A percentile compares a stretch with the other conserved stretches of the same genome.
Conservation (phyloP, 2,888 invertebrate genomes). For the Prenolepis imparis region DNA sequence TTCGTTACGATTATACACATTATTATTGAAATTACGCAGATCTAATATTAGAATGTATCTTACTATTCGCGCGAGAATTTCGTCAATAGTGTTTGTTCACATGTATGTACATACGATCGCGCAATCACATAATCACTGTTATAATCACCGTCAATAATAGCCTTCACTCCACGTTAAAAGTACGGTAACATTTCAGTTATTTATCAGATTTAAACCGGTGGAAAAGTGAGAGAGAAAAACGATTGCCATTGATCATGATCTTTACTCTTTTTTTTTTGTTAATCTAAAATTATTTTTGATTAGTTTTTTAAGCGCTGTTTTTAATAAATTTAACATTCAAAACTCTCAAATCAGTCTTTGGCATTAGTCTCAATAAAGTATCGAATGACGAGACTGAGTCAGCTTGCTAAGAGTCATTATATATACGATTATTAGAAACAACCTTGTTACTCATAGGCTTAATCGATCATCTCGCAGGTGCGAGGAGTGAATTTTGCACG, state of each 20-base stretch:
- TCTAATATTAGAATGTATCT: slow-evolving; percentile 60
- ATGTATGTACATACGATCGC: slow-evolving; percentile 1
- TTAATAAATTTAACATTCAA: slow-evolving; percentile 13
- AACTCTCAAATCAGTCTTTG: slow-evolving; percentile 5
- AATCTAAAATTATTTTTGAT: neutral
- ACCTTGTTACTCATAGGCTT: slow-evolving; percentile 46
- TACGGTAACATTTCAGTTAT: neutral
- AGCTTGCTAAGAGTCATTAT: slow-evolving; percentile 34
- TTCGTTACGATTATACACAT: slow-evolving; percentile 9
- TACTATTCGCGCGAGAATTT: slow-evolving; percentile 24
- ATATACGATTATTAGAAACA: slow-evolving; percentile 37
- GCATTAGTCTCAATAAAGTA: slow-evolving; percentile 36
- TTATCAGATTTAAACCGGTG: slow-evolving; percentile 13
- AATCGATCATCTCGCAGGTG: slow-evolving; percentile 68
- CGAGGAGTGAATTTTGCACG: slow-evolving; percentile 27
- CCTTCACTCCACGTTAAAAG: neutral
- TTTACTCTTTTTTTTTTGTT: neutral
- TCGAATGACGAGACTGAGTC: slow-evolving; percentile 55
- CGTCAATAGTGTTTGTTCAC: slow-evolving; percentile 48
- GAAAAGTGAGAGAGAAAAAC: neutral
- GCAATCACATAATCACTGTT: neutral
- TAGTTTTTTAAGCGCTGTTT: neutral
- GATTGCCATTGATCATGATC: neutral
- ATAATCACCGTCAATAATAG: slow-evolving; percentile 37
- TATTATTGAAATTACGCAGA: slow-evolving; percentile 55